phyloP scores from a whole-genome alignment of 1,140 invertebrate species.

The Aethina tumida region DNA sequence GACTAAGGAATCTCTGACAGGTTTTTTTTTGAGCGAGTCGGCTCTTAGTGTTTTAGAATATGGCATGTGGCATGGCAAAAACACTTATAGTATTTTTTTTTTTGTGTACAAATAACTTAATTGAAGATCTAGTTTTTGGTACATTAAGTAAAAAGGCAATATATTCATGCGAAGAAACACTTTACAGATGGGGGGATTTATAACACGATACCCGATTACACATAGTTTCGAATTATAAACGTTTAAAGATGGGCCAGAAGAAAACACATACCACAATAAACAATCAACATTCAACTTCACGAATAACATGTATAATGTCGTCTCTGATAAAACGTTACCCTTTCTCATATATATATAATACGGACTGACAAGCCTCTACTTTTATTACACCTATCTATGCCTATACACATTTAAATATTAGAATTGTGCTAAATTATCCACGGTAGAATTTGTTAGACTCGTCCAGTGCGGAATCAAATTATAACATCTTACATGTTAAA shows the following conservation, averaged over 20 bases:
- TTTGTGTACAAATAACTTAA: slow-evolving; percentile 17
- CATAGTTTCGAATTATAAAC: slow-evolving; percentile 8
- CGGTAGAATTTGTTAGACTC: slow-evolving; percentile 20
- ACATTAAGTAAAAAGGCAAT: slow-evolving; percentile 21
- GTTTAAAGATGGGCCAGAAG: not conserved
- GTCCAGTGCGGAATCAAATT: not conserved
- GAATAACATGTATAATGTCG: slow-evolving; percentile 24
- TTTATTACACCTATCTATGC: slow-evolving; percentile 23
- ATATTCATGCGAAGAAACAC: slow-evolving; percentile 13
- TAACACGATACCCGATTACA: slow-evolving; percentile 2
- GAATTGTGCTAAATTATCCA: slow-evolving; percentile 20
- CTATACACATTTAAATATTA: slow-evolving; percentile 27
- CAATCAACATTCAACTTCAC: slow-evolving; percentile 29
- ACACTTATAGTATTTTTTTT: slow-evolving; percentile 18
- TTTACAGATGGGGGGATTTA: slow-evolving; percentile 6
- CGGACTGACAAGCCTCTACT: slow-evolving; percentile 23
- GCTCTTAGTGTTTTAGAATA: slow-evolving; percentile 29
- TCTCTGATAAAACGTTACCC: slow-evolving; percentile 11
- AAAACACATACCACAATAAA: slow-evolving; percentile 21
- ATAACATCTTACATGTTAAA: not conserved
- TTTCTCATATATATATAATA: slow-evolving; percentile 16
- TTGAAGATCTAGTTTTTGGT: slow-evolving; percentile 16
- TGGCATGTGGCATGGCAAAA: slow-evolving; percentile 28
- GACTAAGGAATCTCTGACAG: slow-evolving; percentile 29
- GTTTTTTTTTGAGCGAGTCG: slow-evolving; percentile 16